Evolutionary conservation across 2,888 invertebrate genomes (phyloP), one percentile per base, ranked within the genome.

Genomic region (Philereme transversata): DNA sequence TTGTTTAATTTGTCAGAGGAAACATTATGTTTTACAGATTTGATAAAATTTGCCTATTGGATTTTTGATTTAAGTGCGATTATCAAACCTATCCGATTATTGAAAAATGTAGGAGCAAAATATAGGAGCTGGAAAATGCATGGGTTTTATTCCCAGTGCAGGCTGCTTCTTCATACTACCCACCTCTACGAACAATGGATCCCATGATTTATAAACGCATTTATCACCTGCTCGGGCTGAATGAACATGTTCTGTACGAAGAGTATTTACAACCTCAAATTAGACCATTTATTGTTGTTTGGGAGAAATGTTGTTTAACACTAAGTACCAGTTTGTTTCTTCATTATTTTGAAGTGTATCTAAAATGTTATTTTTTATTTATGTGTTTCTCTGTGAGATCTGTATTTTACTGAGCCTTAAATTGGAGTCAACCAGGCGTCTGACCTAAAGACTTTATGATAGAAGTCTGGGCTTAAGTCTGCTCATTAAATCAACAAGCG

Each of bases 201-300:
- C 38, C 33, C 40, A 45, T 57, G 45, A 45, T 50, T 46, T 33
- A 45, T 50, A 38, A 50, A 9, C 44, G 10, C 50, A 57, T 57
- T 45, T 44, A 36, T 45, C 45, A 11, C 5, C 11, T 9, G 44
- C 44, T 50, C 50, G 43, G n/a, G 44, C 50, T 44, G 50, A 50
- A 50, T 33, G 50, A 50, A 50, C 56, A 11, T 11, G 11, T 5
- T 10, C 4, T 11, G 22, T n/a, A 9, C 44, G 5, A 22, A 43
- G 33, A 35, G n/a, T 48, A 48, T 50, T 56, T 56, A 56, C 56
- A 41, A 47, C 51, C 40, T 41, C 57, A 22, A 57, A 57, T 51
- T 51, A 41, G 51, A 38, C 47, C 41, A 47, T 51, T 47, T 41
- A 41, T 57, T 51, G 46, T 57, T 35, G 53, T 53, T 57, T 11